A percentile compares a stretch with the other conserved stretches of the same genome.
Evolutionary conservation across 2,113 vertebrate genomes (phyloP).

Genomic region (Acrocephalus kingi): DNA sequence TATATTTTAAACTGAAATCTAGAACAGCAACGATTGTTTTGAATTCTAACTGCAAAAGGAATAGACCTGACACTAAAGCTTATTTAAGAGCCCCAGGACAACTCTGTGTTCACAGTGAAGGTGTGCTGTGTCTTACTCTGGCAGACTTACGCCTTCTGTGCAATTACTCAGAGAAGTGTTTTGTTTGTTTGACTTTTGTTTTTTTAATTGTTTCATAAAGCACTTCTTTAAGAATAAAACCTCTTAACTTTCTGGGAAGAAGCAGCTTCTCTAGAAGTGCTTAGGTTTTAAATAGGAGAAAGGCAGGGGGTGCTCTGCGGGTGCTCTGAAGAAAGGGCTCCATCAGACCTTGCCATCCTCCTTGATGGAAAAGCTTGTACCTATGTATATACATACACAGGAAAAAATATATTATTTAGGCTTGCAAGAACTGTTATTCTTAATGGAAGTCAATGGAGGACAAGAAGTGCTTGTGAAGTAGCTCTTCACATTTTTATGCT

Average conservation of each 20-base stretch:
- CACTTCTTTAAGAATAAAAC: not conserved
- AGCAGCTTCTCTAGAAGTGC: not conserved
- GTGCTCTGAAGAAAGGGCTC: not conserved
- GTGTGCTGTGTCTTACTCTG: not conserved
- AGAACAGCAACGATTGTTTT: not conserved
- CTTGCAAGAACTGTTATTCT: not conserved
- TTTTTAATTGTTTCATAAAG: not conserved
- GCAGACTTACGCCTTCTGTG: not conserved
- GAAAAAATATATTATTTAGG: not conserved
- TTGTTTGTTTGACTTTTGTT: not conserved
- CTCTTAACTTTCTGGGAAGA: not conserved
- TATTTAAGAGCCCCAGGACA: not conserved
- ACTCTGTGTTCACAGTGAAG: not conserved
- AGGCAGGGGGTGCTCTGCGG: not conserved
- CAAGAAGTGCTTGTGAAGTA: constrained; percentile 3
- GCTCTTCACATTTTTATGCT: not conserved
- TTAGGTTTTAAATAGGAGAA: not conserved
- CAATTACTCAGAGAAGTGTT: not conserved
- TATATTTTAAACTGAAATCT: constrained; percentile 1
- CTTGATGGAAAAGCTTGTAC: not conserved
- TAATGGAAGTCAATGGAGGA: not conserved
- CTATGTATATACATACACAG: not conserved
- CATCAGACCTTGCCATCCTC: not conserved
- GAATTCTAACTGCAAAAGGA: not conserved
- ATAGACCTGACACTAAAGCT: not conserved